Base-by-base conservation (phyloP, 2,888 invertebrate species). In the Taenaris catops region DNA sequence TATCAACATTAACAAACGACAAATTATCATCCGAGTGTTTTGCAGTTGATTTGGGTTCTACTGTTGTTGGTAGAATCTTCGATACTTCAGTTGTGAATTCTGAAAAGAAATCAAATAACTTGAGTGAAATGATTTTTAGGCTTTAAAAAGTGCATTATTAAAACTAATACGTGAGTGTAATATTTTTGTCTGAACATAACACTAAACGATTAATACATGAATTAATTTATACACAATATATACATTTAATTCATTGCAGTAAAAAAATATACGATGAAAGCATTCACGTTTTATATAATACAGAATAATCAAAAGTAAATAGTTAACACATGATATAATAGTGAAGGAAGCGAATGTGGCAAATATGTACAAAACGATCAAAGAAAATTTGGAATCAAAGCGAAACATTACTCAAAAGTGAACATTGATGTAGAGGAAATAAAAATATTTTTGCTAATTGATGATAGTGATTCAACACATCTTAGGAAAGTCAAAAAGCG, bases 331-430 rank as follows among this genome's bases (percentile, higher is more conserved):
- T 46, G 43, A 53, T 17, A 17, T 25, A 48, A 56, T 44, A 62
- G 64, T 62, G 67, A 70, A 59, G 51, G 38, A 74, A 75, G 75
- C 78, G 57, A 46, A 37, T 43, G 55, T 64, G 61, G 49, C 53
- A 58, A 59, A 59, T 64, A 72, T 46, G 41, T 60, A 54, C 54
- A 55, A 65, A 70, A 48, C 25, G 57, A 69, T 71, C 48, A 57
- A 72, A 70, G 56, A 52, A 67, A 66, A 58, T 64, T 48, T 50
- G 62, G 79, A 81, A 76, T 84, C 86, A 83, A 84, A 81, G 86
- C 86, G 86, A 86, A 86, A 86, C 86, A 64, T 84, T 84, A 83
- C 84, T 72, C 81, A 73, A 79, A 72, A 50, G 69, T 78, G 72
- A 63, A 48, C 46, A 51, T 46, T 44, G 38, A 39, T 63, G 71